Base-by-base conservation (phyloP, 2,797 vertebrate species). In the Syngnathus acus region DNA sequence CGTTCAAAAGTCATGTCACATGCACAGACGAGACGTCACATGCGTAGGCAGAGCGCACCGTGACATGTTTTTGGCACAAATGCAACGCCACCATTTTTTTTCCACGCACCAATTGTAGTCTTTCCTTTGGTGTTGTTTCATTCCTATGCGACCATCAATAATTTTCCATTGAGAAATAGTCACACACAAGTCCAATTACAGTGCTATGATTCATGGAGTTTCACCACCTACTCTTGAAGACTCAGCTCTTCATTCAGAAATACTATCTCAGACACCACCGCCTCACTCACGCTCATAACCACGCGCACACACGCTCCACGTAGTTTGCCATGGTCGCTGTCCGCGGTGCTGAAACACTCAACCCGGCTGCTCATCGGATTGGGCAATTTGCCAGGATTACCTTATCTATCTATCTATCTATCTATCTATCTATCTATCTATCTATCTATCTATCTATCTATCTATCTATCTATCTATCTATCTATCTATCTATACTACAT, bases 291-390 rank as follows among this genome's bases (percentile, higher is more conserved):
- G 16, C 19, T 45, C 26, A 16, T 55, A 6, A 57, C 54, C 26
- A 57, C 54, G 1, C 54, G 23, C 62, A 8, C 62, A 17, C 43
- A 21, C 42, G n/a, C n/a, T 43, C 11, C 40, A 32, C 26, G 40
- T 64, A 57, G 48, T 37, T 8, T 45, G 47, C 65, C 16, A 26
- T 65, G 69, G 72, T 67, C 70, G 66, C 80, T 85, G 78, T 86
- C 85, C 76, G 14, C 67, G 79, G 84, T 83, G 70, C 81, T 78
- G 70, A 82, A 77, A 72, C 47, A 54, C 69, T 61, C 59, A 45
- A 8, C n/a, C 5, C 6, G n/a, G 21, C 21, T 26, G 26, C 23
- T 26, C 5, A 32, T 32, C 21, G 6, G 11, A 13, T 11, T 43
- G 60, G 40, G 47, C 63, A 65, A 53, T 67, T 10, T 42, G 50